These are phyloP conservation scores for Lepidonotus clava DNA, from an alignment of 2,888 invertebrate genomes.

Conservation along the genomic window DNA sequence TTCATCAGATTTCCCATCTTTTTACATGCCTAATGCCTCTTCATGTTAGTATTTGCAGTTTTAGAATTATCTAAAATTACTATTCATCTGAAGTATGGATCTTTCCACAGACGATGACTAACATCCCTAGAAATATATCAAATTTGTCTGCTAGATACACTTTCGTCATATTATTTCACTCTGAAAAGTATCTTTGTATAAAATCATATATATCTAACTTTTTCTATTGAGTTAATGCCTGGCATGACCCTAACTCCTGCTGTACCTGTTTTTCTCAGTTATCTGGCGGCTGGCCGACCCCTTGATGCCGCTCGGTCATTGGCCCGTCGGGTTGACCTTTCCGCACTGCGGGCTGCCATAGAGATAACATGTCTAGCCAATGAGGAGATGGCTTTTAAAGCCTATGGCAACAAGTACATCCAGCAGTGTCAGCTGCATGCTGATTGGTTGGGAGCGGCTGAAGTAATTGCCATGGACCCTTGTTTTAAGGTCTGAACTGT, in stretches of 20 bases:
- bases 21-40: too few species aligned
- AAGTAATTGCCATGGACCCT: slow-evolving; percentile 69
- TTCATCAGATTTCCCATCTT: too few species aligned
- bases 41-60: too few species aligned
- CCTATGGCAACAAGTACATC: slow-evolving; percentile 73
- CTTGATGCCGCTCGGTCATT: slow-evolving; percentile 85
- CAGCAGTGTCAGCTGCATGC: slow-evolving; percentile 70
- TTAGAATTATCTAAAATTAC: too few species aligned
- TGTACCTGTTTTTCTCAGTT: slow-evolving; percentile 81
- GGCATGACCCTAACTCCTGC: neutral
- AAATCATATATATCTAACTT: too few species aligned
- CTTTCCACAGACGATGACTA: too few species aligned
- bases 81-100: too few species aligned
- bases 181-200: too few species aligned
- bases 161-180: too few species aligned
- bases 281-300: slow-evolving; percentile 83
- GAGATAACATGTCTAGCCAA: slow-evolving; percentile 83
- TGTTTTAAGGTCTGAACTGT: slow-evolving; percentile 66
- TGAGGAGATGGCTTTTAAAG: slow-evolving; percentile 71
- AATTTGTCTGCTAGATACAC: too few species aligned
- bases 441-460: slow-evolving; percentile 73
- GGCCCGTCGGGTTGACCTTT: slow-evolving; percentile 83
- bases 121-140: too few species aligned
- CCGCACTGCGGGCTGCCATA: slow-evolving; percentile 83
- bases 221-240: too few species aligned